Conservation (phyloP, 2,113 vertebrate species). For the Phasianus colchicus region DNA sequence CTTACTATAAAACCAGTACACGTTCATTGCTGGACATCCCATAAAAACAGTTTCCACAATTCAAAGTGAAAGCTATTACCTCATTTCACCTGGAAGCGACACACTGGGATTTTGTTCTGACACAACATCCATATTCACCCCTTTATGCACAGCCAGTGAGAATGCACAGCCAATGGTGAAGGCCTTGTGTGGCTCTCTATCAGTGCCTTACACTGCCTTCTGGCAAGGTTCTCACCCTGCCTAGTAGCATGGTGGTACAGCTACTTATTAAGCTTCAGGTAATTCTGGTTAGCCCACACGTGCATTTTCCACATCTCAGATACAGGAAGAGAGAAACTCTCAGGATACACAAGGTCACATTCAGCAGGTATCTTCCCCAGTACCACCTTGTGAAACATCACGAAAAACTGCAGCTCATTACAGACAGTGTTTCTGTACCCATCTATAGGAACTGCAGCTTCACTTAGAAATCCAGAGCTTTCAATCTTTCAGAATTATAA, state of each 20-base stretch:
- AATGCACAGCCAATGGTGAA: neutral
- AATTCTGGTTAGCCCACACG: neutral
- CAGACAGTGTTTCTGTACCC: neutral
- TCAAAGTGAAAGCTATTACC: constrained; percentile 52
- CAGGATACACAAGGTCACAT: neutral
- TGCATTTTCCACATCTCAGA: neutral
- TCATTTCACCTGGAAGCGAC: constrained; percentile 67
- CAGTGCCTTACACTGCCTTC: neutral
- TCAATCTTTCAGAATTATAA: neutral
- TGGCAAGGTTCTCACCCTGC: neutral
- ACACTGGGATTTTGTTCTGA: constrained; percentile 56
- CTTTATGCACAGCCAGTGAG: neutral
- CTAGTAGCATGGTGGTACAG: neutral
- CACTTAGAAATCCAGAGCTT: neutral
- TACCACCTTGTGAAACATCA: neutral
- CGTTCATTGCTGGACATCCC: neutral
- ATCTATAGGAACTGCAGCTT: neutral
- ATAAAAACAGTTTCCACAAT: neutral
- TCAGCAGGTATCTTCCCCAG: neutral
- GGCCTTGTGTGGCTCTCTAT: neutral
- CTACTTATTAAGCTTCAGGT: neutral
- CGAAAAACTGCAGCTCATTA: neutral
- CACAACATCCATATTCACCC: neutral
- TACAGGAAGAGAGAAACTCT: neutral
- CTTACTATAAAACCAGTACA: neutral